Evolutionary conservation across 2,888 invertebrate genomes (phyloP).

Genomic region (Erebia epiphron): DNA sequence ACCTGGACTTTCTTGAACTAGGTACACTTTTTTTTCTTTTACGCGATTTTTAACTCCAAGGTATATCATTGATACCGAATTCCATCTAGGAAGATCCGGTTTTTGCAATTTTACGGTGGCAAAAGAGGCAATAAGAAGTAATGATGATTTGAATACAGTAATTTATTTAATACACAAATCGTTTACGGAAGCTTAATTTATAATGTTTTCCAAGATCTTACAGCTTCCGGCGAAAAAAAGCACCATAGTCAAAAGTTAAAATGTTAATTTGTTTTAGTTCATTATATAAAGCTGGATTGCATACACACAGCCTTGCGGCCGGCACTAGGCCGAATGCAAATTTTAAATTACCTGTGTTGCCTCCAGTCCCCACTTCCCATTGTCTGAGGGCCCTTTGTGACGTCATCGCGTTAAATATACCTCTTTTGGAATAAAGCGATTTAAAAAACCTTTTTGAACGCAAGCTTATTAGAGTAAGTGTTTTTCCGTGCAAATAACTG

Average conservation of each 20-base stretch:
- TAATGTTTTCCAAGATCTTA: too few species aligned
- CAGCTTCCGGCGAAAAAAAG: too few species aligned
- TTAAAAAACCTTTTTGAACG: constrained; percentile 1
- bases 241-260: not conserved
- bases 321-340: constrained; percentile 19
- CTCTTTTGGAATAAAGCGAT: constrained; percentile 13
- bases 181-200: too few species aligned
- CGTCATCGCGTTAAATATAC: constrained; percentile 23
- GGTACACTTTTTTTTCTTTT: too few species aligned
- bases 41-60: too few species aligned
- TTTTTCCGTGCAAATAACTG: not conserved
- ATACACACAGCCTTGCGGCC: not conserved
- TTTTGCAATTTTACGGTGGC: too few species aligned
- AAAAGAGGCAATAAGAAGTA: too few species aligned
- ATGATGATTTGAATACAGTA: too few species aligned
- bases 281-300: constrained; percentile 1
- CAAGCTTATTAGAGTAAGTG: constrained; percentile 2
- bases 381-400: constrained; percentile 20
- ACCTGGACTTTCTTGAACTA: constrained; percentile 3
- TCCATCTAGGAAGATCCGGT: too few species aligned
- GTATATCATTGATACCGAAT: too few species aligned
- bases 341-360: constrained; percentile 19
- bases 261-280: not conserved
- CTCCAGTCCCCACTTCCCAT: constrained; percentile 17
- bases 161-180: too few species aligned